Base-by-base conservation (phyloP, 2,113 vertebrate species). In the Gymnobelideus leadbeateri region DNA sequence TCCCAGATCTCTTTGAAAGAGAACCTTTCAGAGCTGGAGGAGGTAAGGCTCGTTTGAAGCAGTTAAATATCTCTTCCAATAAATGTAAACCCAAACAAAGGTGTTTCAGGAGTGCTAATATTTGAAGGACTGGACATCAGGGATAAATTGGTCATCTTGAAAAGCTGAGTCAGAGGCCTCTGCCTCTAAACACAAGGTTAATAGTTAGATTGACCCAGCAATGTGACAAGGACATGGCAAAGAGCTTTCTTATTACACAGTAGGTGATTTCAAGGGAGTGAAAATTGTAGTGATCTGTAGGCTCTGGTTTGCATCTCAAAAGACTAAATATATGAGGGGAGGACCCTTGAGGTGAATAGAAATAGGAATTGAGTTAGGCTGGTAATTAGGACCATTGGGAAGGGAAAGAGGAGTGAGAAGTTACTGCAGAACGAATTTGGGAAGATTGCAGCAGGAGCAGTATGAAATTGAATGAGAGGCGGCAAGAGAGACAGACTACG, bases 381-480 rank as follows among this genome's bases (percentile, higher is more conserved):
- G 3, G 24, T 97, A 91, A 94, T 90, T 96, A 97, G 91, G 95
- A 94, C 92, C 96, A 92, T 97, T 95, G 95, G 93, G 46, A 97
- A 91, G 77, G 94, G 96, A 96, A 95, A 96, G 95, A 97, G 96
- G 96, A 97, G 91, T 94, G 96, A 94, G 97, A 92, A 37, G 8
- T 97, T 96, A 97, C 95, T 94, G 92, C 91, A 96, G 89, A 93
- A 97, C n/a, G 43, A 97, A 96, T 94, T 95, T 96, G 91, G n/a
- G 57, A 52, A 96, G 96, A 94, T 96, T 97, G 68, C 94, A 95
- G 95, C 92, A 97, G 94, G 89, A 97, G 93, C 95, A 57, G 28
- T 51, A 54, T 95, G 50, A 97, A 98, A 97, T 97, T 94, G 92
- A 94, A 95, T 95, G 96, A 96, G 89, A 95, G 19, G 3, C 7